These are phyloP conservation scores for Cerastoderma edule DNA, from an alignment of 2,888 invertebrate genomes.

Conservation along the genomic window DNA sequence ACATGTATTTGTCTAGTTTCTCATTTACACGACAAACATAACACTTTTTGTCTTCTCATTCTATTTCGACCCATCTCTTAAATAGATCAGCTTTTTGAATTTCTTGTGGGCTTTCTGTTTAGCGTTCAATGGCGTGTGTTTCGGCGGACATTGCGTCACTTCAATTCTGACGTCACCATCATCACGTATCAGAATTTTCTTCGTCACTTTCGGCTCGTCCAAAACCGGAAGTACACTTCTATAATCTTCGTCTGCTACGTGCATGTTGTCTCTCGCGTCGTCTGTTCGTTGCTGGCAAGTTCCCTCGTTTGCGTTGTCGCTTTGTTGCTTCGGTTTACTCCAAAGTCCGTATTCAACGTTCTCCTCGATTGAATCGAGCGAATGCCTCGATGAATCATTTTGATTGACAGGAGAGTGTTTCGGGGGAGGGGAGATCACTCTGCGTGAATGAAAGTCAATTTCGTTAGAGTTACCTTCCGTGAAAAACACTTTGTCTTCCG, in stretches of 20 bases:
- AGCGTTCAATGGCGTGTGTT: constrained; percentile 40
- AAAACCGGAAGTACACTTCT: constrained; percentile 25
- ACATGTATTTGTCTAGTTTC: background rate
- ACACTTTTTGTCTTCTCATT: no score
- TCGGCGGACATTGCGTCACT: constrained; percentile 62
- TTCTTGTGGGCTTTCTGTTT: constrained; percentile 67
- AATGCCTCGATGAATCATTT: background rate
- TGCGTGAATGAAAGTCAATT: constrained; percentile 16
- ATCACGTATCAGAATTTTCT: constrained; percentile 50
- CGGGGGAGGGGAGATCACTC: constrained; percentile 56
- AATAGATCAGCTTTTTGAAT: constrained; percentile 64
- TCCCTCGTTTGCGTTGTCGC: background rate
- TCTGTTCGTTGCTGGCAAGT: no score
- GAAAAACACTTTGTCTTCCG: constrained; percentile 62
- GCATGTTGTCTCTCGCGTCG: background rate
- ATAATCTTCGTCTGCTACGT: background rate
- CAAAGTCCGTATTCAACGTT: background rate
- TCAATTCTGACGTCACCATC: constrained; percentile 60
- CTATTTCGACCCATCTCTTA: constrained; percentile 53
- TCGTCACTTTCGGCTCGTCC: constrained; percentile 41
- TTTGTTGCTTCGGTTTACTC: background rate
- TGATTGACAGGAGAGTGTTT: constrained; percentile 54
- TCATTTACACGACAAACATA: no score
- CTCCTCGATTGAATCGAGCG: constrained; percentile 25
- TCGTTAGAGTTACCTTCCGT: constrained; percentile 14